Evolutionary conservation across 1,140 invertebrate species (phyloP), one percentile per base, ranked within the genome.

Genomic region (Drosophila punjabiensis): DNA sequence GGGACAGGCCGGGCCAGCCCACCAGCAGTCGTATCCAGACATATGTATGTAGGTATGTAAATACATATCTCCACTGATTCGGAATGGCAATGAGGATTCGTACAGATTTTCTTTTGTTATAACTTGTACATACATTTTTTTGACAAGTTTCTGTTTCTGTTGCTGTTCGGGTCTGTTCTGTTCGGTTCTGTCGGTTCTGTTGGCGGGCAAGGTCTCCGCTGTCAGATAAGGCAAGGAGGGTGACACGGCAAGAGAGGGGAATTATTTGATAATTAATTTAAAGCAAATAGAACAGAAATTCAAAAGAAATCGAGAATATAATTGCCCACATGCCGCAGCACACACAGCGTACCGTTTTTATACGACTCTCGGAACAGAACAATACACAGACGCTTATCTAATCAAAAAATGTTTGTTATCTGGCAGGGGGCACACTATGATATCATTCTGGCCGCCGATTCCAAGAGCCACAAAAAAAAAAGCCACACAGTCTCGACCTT

Each of bases 321-420:
- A 71, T 68, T 68, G 66, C 33, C 45, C 33, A 50, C 28, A 73
- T 33, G 33, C 66, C 35, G 9, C 62, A 28, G 33, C 18, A 20
- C 32, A 55, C 32, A 53, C 30, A 35, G 18, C 7, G 9, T 9
- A 52, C 7, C 14, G 16, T 71, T 66, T 55, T 45, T 47, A 71
- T 68, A 39, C 33, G 64, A 47, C 24, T 55, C 35, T 56, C 50
- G 64, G 64, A 53, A 20, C 35, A 58, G 32, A 55, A 35, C 53
- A 58, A n/a, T 35, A 58, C 68, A 69, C 65, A 69, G 39, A 69
- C 71, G 45, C 82, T 82, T 85, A 85, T 85, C 82, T 85, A 81
- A 85, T 85, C 64, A 59, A 68, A 59, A 68, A 79, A 74, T 85
- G 73, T 86, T 85, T 85, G 78, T 79, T 89, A 89, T 89, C 85